These are phyloP conservation scores for Margarornis squamiger DNA, from an alignment of 2,797 vertebrate species.

Conservation along the genomic window DNA sequence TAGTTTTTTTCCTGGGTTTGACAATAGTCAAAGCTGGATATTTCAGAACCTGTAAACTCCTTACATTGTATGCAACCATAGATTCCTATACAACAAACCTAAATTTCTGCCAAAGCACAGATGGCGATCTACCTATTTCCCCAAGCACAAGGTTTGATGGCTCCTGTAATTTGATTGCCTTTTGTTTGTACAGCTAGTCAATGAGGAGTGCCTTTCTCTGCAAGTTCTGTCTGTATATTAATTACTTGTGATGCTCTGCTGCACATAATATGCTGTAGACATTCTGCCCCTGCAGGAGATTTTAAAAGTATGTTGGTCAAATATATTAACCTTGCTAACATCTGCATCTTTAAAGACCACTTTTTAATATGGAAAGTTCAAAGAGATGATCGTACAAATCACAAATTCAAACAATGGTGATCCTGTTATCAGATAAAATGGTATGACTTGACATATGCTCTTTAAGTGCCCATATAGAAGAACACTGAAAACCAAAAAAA, in stretches of 20 bases:
- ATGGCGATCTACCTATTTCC: background rate
- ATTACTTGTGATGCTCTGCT: background rate
- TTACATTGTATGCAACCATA: background rate
- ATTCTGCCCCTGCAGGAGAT: background rate
- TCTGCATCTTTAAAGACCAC: background rate
- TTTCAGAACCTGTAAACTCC: background rate
- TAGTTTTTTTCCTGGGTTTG: background rate
- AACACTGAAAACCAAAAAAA: background rate
- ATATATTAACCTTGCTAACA: constrained; percentile 6
- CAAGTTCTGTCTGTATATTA: constrained; percentile 20
- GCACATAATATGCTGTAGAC: background rate
- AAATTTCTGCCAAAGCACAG: background rate
- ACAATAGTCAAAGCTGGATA: background rate
- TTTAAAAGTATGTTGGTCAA: background rate
- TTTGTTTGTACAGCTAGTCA: background rate
- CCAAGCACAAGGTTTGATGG: background rate
- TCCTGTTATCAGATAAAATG: background rate
- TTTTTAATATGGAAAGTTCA: background rate
- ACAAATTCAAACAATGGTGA: background rate
- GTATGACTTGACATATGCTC: background rate
- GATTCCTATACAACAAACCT: background rate
- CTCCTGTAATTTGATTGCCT: background rate
- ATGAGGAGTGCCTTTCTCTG: background rate
- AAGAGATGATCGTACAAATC: background rate
- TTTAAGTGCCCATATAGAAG: background rate